Conservation (phyloP, 2,113 vertebrate genomes). For the Vicugna pacos region DNA sequence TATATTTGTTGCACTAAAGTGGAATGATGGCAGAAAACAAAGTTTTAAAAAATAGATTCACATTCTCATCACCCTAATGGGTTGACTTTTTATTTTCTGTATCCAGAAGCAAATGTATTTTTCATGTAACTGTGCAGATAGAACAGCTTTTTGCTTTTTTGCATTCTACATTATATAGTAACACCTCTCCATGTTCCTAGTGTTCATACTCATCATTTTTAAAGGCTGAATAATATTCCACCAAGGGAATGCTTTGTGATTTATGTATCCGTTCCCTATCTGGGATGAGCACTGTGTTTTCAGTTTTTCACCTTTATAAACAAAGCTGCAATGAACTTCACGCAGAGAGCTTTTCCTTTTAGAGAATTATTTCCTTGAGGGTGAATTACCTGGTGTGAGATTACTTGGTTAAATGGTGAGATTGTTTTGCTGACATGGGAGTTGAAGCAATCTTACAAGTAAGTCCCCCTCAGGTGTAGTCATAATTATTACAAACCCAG, state of each 20-base stretch:
- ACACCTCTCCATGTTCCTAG: not conserved
- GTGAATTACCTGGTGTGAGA: not conserved
- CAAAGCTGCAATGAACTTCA: not conserved
- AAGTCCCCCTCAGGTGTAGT: not conserved
- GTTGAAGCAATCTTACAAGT: not conserved
- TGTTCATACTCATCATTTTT: constrained; percentile 34
- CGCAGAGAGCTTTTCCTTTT: not conserved
- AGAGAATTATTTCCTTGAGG: not conserved
- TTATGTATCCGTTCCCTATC: not conserved
- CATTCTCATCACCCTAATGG: not conserved
- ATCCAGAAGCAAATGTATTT: constrained; percentile 24
- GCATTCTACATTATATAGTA: not conserved
- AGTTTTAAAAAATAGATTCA: not conserved
- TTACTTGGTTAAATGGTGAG: not conserved
- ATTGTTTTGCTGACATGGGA: not conserved
- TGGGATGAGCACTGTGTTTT: not conserved
- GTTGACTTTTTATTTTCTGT: constrained; percentile 24
- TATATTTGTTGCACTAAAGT: not conserved
- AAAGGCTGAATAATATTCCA: constrained; percentile 62
- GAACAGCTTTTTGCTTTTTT: not conserved
- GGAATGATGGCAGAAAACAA: not conserved
- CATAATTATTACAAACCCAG: not conserved
- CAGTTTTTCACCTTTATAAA: not conserved
- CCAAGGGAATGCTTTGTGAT: not conserved
- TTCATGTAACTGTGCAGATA: not conserved